Evolutionary conservation across 35 echinoderm and acorn worm genomes (phyloP), one percentile per base, ranked within the genome.

Genomic region (Nesometra sesokonis): DNA sequence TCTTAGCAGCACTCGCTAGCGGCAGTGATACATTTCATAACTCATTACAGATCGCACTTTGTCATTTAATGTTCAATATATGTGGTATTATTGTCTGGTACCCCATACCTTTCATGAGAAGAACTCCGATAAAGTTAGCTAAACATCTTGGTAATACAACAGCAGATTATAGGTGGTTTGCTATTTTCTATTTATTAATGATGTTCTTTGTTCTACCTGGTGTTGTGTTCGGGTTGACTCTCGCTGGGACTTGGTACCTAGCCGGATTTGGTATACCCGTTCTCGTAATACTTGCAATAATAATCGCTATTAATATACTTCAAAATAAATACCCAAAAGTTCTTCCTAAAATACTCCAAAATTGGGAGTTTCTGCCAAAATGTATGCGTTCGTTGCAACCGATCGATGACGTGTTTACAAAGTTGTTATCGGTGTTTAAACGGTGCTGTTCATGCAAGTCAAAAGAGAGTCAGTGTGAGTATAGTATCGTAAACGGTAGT

Each of bases 151-250:
- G 93, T 36, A 92, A 95, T 77, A 95, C 90, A 13, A 95, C 87
- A 15, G 87, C 93, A 0, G 89, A 95, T 32, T 91, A 95, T 79
- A 86, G 93, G 4, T 95, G 93, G 93, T 95, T 95, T 88, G 93
- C 93, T 15, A 77, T 95, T 29, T 35, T 89, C 36, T 95, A 95
- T 67, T 46, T 95, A 17, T 34, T 91, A 0, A 19, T 92, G 1
- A 89, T 95, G 90, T 95, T 95, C 77, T 88, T 95, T 78, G 13
- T 95, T 0, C 36, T 95, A 34, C 93, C 93, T 30, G 82, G 35
- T 17, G 30, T 78, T 17, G 77, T 93, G 5, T 88, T 93, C 35
- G 91, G 91, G 3, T 86, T 93, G 11, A 87, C 91, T 17, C 17
- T 91, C 11, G 80, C 78, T 2, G 78, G 89, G 31, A 13, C 67